Evolutionary conservation across 2,888 invertebrate genomes (phyloP), one percentile per base, ranked within the genome.

Genomic region (Cephus pulcher): DNA sequence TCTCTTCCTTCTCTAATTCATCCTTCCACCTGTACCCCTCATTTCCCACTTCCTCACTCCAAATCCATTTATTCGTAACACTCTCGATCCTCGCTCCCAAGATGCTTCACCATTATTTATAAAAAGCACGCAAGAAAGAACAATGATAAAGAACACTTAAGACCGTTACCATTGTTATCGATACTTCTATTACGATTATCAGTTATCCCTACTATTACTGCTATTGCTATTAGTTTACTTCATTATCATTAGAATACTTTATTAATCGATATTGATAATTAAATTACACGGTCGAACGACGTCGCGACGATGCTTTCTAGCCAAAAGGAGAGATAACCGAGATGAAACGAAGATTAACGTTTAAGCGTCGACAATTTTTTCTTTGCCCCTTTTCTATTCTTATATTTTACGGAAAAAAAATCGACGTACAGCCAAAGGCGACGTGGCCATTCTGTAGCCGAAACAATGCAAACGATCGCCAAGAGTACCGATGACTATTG

Each of bases 111-210:
- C 82, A 79, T 78, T 80, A 81, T 81, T 83, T 81, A 82, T 81
- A 77, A 79, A 78, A 74, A 77, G 68, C 74, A 74, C 69, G 40
- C 77, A n/a, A 75, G 75, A 74, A 74, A 79, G 74, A 35, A 37
- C 34, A 69, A 75, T 76, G 71, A 75, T 77, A 74, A 73, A 85
- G 84, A 87, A 84, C 85, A 84, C 86, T 83, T 84, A 85, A 85
- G 85, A 87, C 86, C 88, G 90, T 90, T 90, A 89, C 89, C 89
- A 90, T 89, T 90, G 90, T 90, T 89, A 87, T 85, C 84, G 85
- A 84, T 84, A 81, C 81, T 83, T 83, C 82, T 81, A 81, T 82
- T 83, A 84, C 34, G 30, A 34, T 74, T 84, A 83, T 84, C 81
- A 88, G 83, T 84, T 84, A 86, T 85, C 86, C 84, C 81, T 86